Evolutionary conservation across 2,113 vertebrate genomes (phyloP), one percentile per base, ranked within the genome.

Genomic region (Desmodus rotundus): DNA sequence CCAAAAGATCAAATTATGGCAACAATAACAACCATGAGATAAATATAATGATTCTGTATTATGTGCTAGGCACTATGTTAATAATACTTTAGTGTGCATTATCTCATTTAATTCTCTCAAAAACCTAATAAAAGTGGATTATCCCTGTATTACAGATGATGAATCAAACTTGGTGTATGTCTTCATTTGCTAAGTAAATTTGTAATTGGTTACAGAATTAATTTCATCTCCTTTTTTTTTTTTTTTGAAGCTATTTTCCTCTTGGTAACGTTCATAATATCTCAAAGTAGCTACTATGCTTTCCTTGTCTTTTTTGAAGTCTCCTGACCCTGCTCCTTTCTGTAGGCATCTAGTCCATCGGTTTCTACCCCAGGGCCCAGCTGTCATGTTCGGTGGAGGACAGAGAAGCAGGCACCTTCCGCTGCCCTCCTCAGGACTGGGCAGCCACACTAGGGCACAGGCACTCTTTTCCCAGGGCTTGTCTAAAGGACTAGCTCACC

Each of bases 91-190:
- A 91, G 67, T 0, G 16, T 65, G 19, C 10, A 84, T 52, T 13
- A 74, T 63, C 82, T 93, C 13, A 91, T 81, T 93, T 93, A 89
- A 87, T 94, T 96, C 72, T 92, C 45, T 96, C 90, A 82, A 82
- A 96, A 87, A 24, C 22, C 61, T 45, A 13, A 0, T 52, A 89
- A 89, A 6, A 14, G 45, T 91, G 52, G 31, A 68, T 80, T 54
- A 61, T 41, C 33, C 31, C 68, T 63, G 65, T 54, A 76, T 70
- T 82, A 96, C 33, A 89, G 41, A 78, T 83, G 36, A 96, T n/a
- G 74, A 93, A 61, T 63, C 78, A 83, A 94, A 86, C 20, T 61
- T 91, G 17, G 31, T 14, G 19, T 28, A 10, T 58, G 9, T 91
- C 87, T 96, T 95, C 38, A 83, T 91, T 85, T 92, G 36, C 47